These are phyloP conservation scores for Orussus abietinus DNA, from an alignment of 1,140 invertebrate species.

Conservation along the genomic window DNA sequence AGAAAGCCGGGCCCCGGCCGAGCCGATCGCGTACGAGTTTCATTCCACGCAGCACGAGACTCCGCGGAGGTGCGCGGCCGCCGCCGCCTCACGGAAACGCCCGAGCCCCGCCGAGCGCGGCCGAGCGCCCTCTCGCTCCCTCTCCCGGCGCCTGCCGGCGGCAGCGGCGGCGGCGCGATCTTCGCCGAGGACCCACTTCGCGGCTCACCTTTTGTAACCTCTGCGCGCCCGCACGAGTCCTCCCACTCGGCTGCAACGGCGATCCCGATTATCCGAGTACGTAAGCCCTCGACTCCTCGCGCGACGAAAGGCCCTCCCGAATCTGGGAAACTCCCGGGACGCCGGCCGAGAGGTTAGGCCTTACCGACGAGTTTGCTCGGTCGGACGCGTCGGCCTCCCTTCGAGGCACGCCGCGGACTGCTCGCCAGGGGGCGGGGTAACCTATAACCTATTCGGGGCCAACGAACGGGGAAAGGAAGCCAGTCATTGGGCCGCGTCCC, in stretches of 20 bases:
- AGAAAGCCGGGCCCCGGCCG: slow-evolving; percentile 41
- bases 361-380: no score
- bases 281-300: neutral
- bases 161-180: neutral
- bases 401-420: no score
- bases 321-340: no score
- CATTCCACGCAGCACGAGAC: slow-evolving; percentile 48
- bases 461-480: no score
- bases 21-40: slow-evolving; percentile 50
- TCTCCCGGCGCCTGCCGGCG: no score
- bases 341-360: no score
- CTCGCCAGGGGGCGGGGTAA: no score
- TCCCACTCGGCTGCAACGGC: neutral
- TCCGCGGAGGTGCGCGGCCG: slow-evolving; percentile 35
- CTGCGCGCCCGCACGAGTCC: slow-evolving; percentile 1
- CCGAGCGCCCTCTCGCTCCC: no score
- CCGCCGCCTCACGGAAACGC: slow-evolving; percentile 30
- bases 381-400: no score
- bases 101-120: slow-evolving; percentile 29
- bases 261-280: slow-evolving; percentile 4
- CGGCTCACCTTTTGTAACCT: slow-evolving; percentile 26
- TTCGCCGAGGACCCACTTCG: slow-evolving; percentile 17
- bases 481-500: no score
- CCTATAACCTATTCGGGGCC: no score
- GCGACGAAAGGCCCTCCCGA: no score